phyloP scores from a whole-genome alignment of 1,140 invertebrate genomes.

The Helicorthomorpha holstii region DNA sequence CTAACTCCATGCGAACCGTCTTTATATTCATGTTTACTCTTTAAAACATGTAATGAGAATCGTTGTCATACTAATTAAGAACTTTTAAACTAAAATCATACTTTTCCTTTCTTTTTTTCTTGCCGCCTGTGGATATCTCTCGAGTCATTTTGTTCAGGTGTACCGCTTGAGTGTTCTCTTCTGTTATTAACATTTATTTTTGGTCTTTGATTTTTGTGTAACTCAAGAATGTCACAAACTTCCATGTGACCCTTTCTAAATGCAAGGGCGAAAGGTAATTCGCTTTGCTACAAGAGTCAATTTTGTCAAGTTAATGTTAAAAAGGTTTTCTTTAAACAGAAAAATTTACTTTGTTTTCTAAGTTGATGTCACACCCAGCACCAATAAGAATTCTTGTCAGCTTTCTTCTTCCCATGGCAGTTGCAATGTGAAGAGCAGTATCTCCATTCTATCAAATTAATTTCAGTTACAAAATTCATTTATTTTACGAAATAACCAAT shows the following conservation, averaged over 20 bases:
- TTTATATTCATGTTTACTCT: constrained; percentile 13
- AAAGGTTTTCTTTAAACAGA: constrained; percentile 1
- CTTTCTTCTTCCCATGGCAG: constrained; percentile 82
- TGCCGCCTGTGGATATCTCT: constrained; percentile 14
- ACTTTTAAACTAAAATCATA: constrained; percentile 10
- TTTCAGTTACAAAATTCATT: neutral
- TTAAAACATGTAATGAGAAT: neutral
- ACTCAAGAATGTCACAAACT: constrained; percentile 58
- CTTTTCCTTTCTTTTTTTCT: constrained; percentile 17
- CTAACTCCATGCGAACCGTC: constrained; percentile 9
- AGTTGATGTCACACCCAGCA: constrained; percentile 54
- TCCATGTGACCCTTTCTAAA: constrained; percentile 65
- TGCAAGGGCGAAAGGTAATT: constrained; percentile 79
- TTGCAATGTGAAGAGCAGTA: constrained; percentile 78
- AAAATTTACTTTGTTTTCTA: constrained; percentile 54
- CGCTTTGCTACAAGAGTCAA: constrained; percentile 46
- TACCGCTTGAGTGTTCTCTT: constrained; percentile 16
- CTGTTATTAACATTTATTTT: constrained; percentile 9
- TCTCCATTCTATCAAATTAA: constrained; percentile 60
- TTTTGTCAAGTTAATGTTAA: neutral
- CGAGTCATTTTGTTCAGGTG: constrained; percentile 14
- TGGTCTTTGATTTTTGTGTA: too few relatives aligned
- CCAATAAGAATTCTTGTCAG: constrained; percentile 78
- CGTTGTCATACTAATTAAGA: neutral
- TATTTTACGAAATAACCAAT: too few relatives aligned